phyloP scores from a whole-genome alignment of 2,888 invertebrate species.

The Sceliomorpha sp. region DNA sequence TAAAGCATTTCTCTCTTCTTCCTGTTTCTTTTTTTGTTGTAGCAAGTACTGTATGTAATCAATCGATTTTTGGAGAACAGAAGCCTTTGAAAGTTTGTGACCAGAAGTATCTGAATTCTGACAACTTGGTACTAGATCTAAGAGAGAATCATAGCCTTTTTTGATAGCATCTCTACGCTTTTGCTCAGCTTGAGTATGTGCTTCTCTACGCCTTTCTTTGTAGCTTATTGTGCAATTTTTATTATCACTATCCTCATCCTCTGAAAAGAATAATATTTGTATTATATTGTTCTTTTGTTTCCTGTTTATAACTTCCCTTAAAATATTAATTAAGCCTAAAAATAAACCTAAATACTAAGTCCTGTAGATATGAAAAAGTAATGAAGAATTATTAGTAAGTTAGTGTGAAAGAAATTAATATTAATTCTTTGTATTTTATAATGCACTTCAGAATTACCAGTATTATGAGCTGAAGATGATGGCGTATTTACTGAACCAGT shows the following conservation, averaged over 20 bases:
- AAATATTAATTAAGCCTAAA: too few species aligned
- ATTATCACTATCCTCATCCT: constrained; percentile 84
- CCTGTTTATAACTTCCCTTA: too few species aligned
- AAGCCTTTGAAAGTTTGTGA: constrained; percentile 97
- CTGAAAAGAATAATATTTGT: constrained; percentile 68
- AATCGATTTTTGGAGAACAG: constrained; percentile 95
- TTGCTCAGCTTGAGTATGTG: constrained; percentile 98
- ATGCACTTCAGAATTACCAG: too few species aligned
- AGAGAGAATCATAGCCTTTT: constrained; percentile 96
- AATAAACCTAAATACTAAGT: too few species aligned
- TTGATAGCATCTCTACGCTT: constrained; percentile 98
- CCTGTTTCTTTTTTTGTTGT: constrained; percentile 95
- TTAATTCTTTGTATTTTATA: too few species aligned
- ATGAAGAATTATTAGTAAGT: too few species aligned
- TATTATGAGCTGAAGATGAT: constrained; percentile 90
- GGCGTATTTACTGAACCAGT: constrained; percentile 89
- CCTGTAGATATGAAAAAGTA: too few species aligned
- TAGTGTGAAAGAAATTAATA: too few species aligned
- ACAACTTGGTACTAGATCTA: constrained; percentile 95
- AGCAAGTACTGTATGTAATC: constrained; percentile 95
- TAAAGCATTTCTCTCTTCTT: constrained; percentile 94
- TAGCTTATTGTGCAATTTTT: constrained; percentile 88
- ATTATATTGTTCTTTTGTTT: too few species aligned
- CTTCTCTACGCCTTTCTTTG: constrained; percentile 95
- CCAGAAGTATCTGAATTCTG: constrained; percentile 95